Evolutionary conservation across 2,113 vertebrate species (phyloP).

Genomic region (Muntiacus muntjak): DNA sequence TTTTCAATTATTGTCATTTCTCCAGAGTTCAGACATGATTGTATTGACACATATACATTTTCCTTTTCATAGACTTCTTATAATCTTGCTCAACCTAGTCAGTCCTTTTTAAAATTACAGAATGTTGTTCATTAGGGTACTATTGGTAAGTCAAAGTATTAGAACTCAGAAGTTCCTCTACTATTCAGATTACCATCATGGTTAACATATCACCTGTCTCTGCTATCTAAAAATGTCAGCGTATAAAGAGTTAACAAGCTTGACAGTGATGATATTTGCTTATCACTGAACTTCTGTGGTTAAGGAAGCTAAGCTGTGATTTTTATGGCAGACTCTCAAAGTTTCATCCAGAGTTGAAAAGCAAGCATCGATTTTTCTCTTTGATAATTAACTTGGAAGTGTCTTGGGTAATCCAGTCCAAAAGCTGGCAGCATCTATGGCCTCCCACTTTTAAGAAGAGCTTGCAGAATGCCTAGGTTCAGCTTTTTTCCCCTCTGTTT

Average conservation of each 20-base stretch:
- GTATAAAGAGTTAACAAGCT: background rate
- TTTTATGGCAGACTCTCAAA: constrained; percentile 43
- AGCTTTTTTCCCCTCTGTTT: background rate
- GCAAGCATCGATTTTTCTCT: constrained; percentile 36
- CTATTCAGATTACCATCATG: background rate
- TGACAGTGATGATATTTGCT: background rate
- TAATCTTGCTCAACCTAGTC: background rate
- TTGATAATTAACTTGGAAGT: constrained; percentile 46
- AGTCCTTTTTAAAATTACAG: background rate
- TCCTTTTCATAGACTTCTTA: background rate
- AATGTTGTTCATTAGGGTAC: background rate
- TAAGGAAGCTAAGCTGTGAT: background rate
- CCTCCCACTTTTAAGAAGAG: background rate
- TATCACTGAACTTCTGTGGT: background rate
- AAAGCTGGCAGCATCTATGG: background rate
- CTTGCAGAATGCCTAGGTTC: background rate
- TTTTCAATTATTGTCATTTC: background rate
- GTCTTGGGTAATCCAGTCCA: background rate
- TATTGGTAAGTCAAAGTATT: background rate
- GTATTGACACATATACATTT: background rate
- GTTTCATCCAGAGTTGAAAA: constrained; percentile 33
- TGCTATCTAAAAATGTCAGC: background rate
- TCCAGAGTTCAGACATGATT: background rate
- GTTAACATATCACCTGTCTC: background rate
- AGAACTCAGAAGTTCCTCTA: background rate